phyloP scores from a whole-genome alignment of 2,888 invertebrate species.

The Drosophila monieri region DNA sequence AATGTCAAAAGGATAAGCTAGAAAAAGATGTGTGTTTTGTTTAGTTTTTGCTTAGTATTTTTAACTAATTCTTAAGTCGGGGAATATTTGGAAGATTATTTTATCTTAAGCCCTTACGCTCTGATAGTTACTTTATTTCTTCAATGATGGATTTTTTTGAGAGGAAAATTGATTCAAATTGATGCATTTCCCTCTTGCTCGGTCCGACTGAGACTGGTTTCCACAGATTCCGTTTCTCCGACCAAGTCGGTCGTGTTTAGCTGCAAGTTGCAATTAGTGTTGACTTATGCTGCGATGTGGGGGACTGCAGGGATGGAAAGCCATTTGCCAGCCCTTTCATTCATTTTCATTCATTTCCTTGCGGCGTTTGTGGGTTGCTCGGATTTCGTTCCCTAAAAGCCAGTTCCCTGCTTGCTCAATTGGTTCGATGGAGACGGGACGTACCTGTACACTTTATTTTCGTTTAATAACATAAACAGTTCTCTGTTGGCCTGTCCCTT shows the following conservation, averaged over 20 bases:
- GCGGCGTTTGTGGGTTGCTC: conserved; percentile 23
- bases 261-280: conserved; percentile 77
- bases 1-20: not conserved
- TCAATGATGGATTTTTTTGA: too few species aligned
- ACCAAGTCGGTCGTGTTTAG: conserved; percentile 46
- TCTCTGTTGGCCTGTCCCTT: not conserved
- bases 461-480: too few species aligned
- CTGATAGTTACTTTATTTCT: too few species aligned
- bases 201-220: not conserved
- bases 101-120: too few species aligned
- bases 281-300: conserved; percentile 66
- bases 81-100: too few species aligned
- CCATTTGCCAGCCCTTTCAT: conserved; percentile 7
- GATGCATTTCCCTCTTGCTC: not conserved
- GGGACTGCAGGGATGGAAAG: not conserved
- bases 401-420: conserved; percentile 23
- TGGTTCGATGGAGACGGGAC: conserved; percentile 13
- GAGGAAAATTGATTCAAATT: not conserved
- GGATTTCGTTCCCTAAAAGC: conserved; percentile 19
- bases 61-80: not conserved
- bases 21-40: not conserved
- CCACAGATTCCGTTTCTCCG: not conserved
- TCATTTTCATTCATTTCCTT: conserved; percentile 7
- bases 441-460: not conserved
- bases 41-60: not conserved